These are phyloP conservation scores for Heliothis virescens DNA, from an alignment of 1,140 invertebrate genomes.

Conservation along the genomic window DNA sequence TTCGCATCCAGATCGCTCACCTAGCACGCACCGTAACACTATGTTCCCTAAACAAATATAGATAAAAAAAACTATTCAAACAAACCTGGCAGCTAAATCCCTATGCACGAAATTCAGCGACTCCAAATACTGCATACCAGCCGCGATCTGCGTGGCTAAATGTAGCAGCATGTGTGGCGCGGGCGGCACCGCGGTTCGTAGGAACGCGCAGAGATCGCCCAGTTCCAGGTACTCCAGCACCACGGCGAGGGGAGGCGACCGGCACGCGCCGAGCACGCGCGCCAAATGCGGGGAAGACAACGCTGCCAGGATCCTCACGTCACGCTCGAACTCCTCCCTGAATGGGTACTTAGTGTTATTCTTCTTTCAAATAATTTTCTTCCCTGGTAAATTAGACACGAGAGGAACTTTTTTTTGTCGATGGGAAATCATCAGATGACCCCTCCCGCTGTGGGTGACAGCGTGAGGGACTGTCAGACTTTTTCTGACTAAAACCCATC, in stretches of 20 bases:
- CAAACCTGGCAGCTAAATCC: conserved; percentile 91
- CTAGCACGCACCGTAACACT: no score
- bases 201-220: conserved; percentile 96
- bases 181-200: conserved; percentile 88
- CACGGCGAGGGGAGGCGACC: conserved; percentile 93
- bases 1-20: no score
- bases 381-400: no score
- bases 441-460: no score
- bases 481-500: no score
- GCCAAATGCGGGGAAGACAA: conserved; percentile 95
- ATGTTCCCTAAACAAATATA: no score
- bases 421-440: no score
- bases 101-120: conserved; percentile 93
- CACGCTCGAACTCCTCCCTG: conserved; percentile 95
- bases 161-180: conserved; percentile 90
- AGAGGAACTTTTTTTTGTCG: no score
- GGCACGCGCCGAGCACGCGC: conserved; percentile 94
- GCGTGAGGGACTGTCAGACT: no score
- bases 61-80: conserved; percentile 13
- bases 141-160: conserved; percentile 94
- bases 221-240: conserved; percentile 96
- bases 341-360: neutral
- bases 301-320: conserved; percentile 94
- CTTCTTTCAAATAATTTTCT: neutral
- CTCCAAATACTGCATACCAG: conserved; percentile 95